These are phyloP conservation scores for Drosophila longiperda DNA, from an alignment of 2,888 invertebrate species.

Conservation along the genomic window DNA sequence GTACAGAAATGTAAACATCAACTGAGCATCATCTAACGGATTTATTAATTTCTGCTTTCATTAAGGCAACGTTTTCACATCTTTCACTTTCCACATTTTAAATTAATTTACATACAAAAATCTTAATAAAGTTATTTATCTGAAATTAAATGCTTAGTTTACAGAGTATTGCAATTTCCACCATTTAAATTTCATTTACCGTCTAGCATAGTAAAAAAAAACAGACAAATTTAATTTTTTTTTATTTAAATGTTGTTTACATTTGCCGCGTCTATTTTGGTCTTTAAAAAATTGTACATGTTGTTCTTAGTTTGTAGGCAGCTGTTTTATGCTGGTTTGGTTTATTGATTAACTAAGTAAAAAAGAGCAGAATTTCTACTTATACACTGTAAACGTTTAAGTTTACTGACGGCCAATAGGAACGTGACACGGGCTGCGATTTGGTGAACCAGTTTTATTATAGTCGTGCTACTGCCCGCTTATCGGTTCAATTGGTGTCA, in stretches of 20 bases:
- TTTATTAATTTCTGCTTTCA: background rate
- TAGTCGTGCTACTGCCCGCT: constrained; percentile 21
- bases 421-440: constrained; percentile 43
- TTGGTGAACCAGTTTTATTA: constrained; percentile 47
- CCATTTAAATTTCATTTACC: constrained; percentile 34
- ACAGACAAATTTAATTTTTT: constrained; percentile 18
- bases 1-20: constrained; percentile 2
- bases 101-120: background rate
- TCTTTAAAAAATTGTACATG: constrained; percentile 11
- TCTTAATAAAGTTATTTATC: background rate
- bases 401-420: constrained; percentile 43
- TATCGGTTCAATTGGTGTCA: constrained; percentile 55
- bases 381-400: constrained; percentile 23
- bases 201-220: constrained; percentile 8
- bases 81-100: fast-evolving
- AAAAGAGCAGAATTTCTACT: background rate
- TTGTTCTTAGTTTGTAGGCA: constrained; percentile 22
- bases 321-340: constrained; percentile 6
- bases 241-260: constrained; percentile 46
- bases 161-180: constrained; percentile 36
- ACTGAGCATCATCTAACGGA: background rate
- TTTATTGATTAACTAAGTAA: constrained; percentile 11
- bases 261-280: constrained; percentile 36
- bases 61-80: background rate
- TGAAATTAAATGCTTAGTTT: background rate